phyloP scores from a whole-genome alignment of 2,888 invertebrate genomes.

The Thymelicus sylvestris region DNA sequence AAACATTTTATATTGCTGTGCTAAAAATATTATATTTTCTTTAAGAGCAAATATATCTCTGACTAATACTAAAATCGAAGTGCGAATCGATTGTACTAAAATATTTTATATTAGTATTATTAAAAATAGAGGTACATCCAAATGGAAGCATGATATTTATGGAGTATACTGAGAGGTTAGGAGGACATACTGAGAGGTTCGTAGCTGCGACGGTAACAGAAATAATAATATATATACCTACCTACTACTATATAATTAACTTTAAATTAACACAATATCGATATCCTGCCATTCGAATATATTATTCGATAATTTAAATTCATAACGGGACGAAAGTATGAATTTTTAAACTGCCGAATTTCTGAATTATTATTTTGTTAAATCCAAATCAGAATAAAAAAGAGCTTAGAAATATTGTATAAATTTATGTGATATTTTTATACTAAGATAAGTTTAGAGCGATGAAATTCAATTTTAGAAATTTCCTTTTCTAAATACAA shows the following conservation, averaged over 20 bases:
- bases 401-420: too few relatives aligned
- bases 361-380: too few relatives aligned
- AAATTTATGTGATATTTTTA: too few relatives aligned
- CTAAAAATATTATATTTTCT: slow-evolving; percentile 52
- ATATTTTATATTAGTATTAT: slow-evolving; percentile 46
- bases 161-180: slow-evolving; percentile 48
- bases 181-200: background rate
- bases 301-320: slow-evolving; percentile 31
- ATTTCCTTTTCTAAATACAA: too few relatives aligned
- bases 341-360: too few relatives aligned
- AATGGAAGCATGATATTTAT: slow-evolving; percentile 59
- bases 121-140: slow-evolving; percentile 49
- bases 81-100: slow-evolving; percentile 76
- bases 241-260: slow-evolving; percentile 50
- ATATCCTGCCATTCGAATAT: background rate
- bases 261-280: slow-evolving; percentile 17
- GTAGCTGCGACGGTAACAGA: slow-evolving; percentile 29
- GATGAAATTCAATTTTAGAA: too few relatives aligned
- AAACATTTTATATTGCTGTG: slow-evolving; percentile 58
- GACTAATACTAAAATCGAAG: slow-evolving; percentile 56
- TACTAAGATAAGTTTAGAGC: too few relatives aligned
- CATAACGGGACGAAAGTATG: too few relatives aligned
- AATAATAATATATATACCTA: slow-evolving; percentile 31
- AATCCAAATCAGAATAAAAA: too few relatives aligned
- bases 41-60: slow-evolving; percentile 54